Evolutionary conservation across 2,113 vertebrate genomes (phyloP).

Genomic region (Hippocampus barbouri): DNA sequence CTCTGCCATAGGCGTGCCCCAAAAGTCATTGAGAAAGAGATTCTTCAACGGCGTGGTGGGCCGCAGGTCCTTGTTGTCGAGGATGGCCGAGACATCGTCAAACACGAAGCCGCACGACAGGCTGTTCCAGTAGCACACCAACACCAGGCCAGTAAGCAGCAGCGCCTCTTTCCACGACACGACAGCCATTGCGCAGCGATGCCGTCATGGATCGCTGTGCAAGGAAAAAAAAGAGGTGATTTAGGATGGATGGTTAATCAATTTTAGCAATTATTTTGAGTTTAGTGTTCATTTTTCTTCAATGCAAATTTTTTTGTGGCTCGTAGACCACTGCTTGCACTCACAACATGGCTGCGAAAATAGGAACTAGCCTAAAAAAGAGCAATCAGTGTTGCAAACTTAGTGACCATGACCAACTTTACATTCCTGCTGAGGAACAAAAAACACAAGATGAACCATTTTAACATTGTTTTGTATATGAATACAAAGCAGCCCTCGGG

Average conservation of each 20-base stretch:
- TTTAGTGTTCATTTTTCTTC: background rate
- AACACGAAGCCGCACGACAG: constrained; percentile 95
- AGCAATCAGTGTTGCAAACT: background rate
- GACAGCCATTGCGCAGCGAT: constrained; percentile 81
- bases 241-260: background rate
- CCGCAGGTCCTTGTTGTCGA: constrained; percentile 97
- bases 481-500: too few species aligned
- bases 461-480: too few species aligned
- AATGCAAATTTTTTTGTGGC: background rate
- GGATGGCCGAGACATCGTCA: constrained; percentile 95
- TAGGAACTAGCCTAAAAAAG: background rate
- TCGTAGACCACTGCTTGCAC: too few species aligned
- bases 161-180: constrained; percentile 85
- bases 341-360: background rate
- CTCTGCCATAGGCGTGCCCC: constrained; percentile 98
- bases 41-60: constrained; percentile 88
- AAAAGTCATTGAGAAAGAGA: constrained; percentile 97
- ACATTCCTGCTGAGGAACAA: too few species aligned
- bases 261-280: background rate
- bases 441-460: too few species aligned
- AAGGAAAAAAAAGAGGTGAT: background rate
- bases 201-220: constrained; percentile 69
- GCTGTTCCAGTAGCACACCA: constrained; percentile 96
- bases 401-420: too few species aligned
- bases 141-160: constrained; percentile 83